A percentile compares a stretch with the other conserved stretches of the same genome.
phyloP scores from a whole-genome alignment of 2,113 vertebrate genomes.

The Furnarius figulus region DNA sequence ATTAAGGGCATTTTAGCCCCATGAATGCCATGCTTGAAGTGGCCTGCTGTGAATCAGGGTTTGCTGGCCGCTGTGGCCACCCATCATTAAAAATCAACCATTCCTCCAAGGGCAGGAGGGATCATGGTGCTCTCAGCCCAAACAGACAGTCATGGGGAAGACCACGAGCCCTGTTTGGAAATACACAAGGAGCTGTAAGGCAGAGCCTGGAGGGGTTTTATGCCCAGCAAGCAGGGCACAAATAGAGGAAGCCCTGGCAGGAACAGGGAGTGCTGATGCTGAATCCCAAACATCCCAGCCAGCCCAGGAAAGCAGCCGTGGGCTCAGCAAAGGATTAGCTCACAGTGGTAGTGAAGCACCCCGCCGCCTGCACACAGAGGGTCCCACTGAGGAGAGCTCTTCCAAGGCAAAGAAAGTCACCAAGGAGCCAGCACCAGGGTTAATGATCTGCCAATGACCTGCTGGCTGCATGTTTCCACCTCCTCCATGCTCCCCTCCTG shows the following conservation, averaged over 20 bases:
- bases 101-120: not conserved
- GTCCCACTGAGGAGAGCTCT: not conserved
- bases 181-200: not conserved
- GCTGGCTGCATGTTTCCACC: not conserved
- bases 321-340: not conserved
- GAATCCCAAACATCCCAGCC: not conserved
- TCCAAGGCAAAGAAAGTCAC: not conserved
- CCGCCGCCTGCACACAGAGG: rapidly evolving
- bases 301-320: rapidly evolving
- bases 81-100: rapidly evolving
- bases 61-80: rapidly evolving
- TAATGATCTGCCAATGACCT: not conserved
- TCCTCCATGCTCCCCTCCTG: not conserved
- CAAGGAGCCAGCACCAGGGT: not conserved
- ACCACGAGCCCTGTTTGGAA: not conserved
- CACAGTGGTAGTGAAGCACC: rapidly evolving
- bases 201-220: not conserved
- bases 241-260: not conserved
- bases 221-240: not conserved
- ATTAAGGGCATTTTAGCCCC: not conserved
- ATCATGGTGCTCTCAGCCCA: rapidly evolving
- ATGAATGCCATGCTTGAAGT: rapidly evolving
- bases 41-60: rapidly evolving
- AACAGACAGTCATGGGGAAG: not conserved
- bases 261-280: rapidly evolving